Percentiles rank a stretch among this genome's conserved stretches.
Evolutionary conservation across 2,113 vertebrate species (phyloP).

Genomic region (Acinonyx jubatus): DNA sequence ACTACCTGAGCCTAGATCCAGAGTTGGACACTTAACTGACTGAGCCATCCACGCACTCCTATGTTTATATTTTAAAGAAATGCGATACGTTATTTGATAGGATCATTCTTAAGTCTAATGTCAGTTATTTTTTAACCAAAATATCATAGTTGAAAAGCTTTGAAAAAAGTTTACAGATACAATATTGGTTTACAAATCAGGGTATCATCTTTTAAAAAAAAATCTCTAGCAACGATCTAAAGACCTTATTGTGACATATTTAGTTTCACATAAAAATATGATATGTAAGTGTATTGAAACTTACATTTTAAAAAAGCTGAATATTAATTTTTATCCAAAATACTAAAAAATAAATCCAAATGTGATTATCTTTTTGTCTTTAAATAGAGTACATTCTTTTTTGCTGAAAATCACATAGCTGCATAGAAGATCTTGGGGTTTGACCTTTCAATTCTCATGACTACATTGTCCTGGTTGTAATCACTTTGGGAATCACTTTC

Average conservation of each 20-base stretch:
- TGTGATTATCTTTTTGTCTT: background rate
- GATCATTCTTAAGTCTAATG: background rate
- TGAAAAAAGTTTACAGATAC: background rate
- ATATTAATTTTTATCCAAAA: background rate
- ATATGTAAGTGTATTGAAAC: background rate
- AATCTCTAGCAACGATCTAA: background rate
- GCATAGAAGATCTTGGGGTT: background rate
- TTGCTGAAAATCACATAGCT: background rate
- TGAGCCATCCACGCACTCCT: background rate
- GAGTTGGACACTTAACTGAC: too few species aligned
- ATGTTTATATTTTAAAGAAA: background rate
- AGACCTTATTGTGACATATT: background rate
- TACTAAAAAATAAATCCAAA: background rate
- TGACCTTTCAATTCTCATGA: background rate
- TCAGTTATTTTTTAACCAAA: background rate
- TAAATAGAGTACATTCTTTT: background rate
- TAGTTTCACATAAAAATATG: background rate
- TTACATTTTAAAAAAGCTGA: background rate
- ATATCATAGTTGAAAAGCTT: background rate
- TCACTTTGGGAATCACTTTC: background rate
- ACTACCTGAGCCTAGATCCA: too few species aligned
- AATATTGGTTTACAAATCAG: background rate
- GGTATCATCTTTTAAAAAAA: background rate
- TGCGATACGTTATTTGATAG: background rate
- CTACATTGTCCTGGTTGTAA: conserved; percentile 5